A percentile compares a stretch with the other conserved stretches of the same genome.
These are phyloP conservation scores for Toxotes chatareus DNA, from an alignment of 2,113 vertebrate species.

Conservation along the genomic window DNA sequence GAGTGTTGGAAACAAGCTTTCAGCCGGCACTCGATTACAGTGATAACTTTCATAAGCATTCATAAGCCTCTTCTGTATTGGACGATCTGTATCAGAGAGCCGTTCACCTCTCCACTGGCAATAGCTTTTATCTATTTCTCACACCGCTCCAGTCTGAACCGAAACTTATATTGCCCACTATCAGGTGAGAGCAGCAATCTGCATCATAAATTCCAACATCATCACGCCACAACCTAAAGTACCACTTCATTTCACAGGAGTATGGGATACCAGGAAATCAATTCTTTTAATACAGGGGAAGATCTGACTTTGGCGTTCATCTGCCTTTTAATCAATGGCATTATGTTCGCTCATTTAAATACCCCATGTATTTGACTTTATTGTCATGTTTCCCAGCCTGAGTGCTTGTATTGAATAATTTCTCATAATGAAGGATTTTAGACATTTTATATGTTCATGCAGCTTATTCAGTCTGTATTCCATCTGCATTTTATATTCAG, in stretches of 20 bases:
- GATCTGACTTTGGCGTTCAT: constrained; percentile 37
- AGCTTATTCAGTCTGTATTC: background rate
- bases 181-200: constrained; percentile 54
- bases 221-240: constrained; percentile 5
- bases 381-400: background rate
- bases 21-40: constrained; percentile 36
- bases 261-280: constrained; percentile 29
- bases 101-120: constrained; percentile 40
- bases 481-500: background rate
- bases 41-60: constrained; percentile 48
- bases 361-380: background rate
- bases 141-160: constrained; percentile 28
- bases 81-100: constrained; percentile 58
- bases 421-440: constrained; percentile 12
- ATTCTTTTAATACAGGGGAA: constrained; percentile 36
- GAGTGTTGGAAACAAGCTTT: constrained; percentile 48
- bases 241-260: constrained; percentile 22
- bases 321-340: constrained; percentile 33
- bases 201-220: constrained; percentile 50
- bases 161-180: constrained; percentile 60
- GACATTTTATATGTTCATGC: background rate
- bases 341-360: constrained; percentile 14
- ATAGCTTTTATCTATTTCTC: constrained; percentile 61
- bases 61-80: constrained; percentile 45
- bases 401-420: constrained; percentile 7